A percentile compares a stretch with the other conserved stretches of the same genome.
Conservation (phyloP, 2,113 vertebrate genomes). For the Chroicocephalus ridibundus region DNA sequence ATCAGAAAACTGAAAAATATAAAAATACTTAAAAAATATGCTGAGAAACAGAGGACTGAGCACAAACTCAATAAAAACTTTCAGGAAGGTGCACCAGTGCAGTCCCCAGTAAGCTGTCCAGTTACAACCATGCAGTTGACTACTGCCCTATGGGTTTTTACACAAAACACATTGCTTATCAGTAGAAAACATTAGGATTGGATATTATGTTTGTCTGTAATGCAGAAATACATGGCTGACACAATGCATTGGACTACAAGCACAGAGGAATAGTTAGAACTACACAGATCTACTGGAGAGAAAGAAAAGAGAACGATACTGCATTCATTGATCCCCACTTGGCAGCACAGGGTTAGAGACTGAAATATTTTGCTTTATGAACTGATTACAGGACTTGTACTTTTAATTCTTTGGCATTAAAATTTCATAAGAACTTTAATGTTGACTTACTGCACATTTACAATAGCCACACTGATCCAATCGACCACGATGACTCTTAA, state of each 20-base stretch:
- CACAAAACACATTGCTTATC: background rate
- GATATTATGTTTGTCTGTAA: background rate
- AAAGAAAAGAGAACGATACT: background rate
- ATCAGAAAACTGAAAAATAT: background rate
- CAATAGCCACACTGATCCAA: background rate
- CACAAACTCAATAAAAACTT: background rate
- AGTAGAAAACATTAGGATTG: background rate
- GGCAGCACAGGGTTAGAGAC: background rate
- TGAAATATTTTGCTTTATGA: background rate
- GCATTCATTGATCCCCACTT: background rate
- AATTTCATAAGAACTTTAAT: conserved; percentile 31
- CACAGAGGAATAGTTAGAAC: background rate
- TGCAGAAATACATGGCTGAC: background rate
- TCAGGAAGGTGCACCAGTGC: too few relatives aligned
- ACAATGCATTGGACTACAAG: background rate
- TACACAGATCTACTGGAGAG: background rate
- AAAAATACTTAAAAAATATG: background rate
- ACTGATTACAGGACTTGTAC: background rate
- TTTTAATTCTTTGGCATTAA: conserved; percentile 61
- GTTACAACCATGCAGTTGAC: background rate
- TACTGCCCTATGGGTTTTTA: background rate
- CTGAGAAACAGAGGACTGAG: background rate
- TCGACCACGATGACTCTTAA: conserved; percentile 7
- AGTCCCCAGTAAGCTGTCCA: background rate
- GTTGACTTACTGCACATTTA: background rate